These are phyloP conservation scores for Nomada lathburiana DNA, from an alignment of 2,888 invertebrate species.

Conservation along the genomic window DNA sequence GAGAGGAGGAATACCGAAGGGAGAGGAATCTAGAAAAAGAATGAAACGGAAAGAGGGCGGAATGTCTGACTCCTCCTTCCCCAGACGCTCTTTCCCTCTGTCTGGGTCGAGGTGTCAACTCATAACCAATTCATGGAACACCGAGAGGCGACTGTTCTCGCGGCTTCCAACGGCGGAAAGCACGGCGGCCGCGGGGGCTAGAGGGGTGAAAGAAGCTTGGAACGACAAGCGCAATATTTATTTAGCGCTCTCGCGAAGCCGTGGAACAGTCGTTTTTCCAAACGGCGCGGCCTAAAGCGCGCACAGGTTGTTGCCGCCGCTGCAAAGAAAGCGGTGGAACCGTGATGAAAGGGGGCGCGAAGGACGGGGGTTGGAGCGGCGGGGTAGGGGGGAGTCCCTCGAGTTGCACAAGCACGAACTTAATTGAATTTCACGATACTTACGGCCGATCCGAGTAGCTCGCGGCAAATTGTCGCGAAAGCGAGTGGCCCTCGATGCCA, in stretches of 20 bases:
- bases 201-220: slow-evolving; percentile 28
- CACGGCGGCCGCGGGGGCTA: neutral
- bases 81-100: slow-evolving; percentile 1
- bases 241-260: slow-evolving; percentile 62
- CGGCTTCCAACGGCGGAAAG: neutral
- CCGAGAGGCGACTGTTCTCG: slow-evolving; percentile 48
- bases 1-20: too few relatives aligned
- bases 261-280: slow-evolving; percentile 30
- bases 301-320: neutral
- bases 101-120: slow-evolving; percentile 55
- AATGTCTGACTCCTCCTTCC: slow-evolving; percentile 32
- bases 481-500: slow-evolving; percentile 62
- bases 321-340: neutral
- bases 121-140: slow-evolving; percentile 72
- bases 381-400: slow-evolving; percentile 40
- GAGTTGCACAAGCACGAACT: slow-evolving; percentile 63
- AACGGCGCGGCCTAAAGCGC: slow-evolving; percentile 8
- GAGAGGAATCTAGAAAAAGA: neutral
- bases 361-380: slow-evolving; percentile 1
- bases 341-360: slow-evolving; percentile 5
- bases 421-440: slow-evolving; percentile 73
- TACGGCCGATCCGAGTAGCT: slow-evolving; percentile 65
- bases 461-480: slow-evolving; percentile 71
- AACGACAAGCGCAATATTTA: slow-evolving; percentile 61
- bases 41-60: slow-evolving; percentile 15